Percentiles rank a stretch among this genome's conserved stretches.
Evolutionary conservation across 1,140 invertebrate genomes (phyloP).

Genomic region (Hycleus phaleratus): DNA sequence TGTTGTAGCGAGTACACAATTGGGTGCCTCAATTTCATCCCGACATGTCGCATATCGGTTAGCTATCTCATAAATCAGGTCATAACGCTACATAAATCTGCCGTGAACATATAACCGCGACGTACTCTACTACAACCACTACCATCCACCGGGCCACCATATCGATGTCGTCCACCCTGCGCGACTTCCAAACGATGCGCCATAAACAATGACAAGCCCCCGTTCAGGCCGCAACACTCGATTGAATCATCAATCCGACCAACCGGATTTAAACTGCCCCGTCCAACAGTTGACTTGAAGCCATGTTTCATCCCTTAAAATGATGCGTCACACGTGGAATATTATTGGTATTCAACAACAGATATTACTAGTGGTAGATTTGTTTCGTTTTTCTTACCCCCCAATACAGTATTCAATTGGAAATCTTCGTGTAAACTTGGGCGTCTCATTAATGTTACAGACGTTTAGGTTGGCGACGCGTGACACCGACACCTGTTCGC

Average conservation of each 20-base stretch:
- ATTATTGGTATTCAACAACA: too few species aligned
- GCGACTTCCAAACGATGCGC: too few species aligned
- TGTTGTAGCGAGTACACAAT: too few species aligned
- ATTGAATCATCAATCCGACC: slow-evolving; percentile 30
- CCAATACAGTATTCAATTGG: slow-evolving; percentile 3
- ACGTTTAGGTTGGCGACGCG: slow-evolving; percentile 8
- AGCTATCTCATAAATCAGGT: slow-evolving; percentile 33
- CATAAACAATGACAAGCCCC: slow-evolving; percentile 21
- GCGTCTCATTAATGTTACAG: slow-evolving; percentile 23
- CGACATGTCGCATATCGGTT: slow-evolving; percentile 23
- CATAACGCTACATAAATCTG: slow-evolving; percentile 38
- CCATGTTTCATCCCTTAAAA: too few species aligned
- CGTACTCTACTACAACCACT: too few species aligned
- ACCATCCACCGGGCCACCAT: too few species aligned
- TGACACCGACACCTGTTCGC: slow-evolving; percentile 29
- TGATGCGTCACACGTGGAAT: too few species aligned
- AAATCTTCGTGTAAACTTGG: slow-evolving; percentile 14
- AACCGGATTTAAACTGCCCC: slow-evolving; percentile 3
- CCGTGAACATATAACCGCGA: slow-evolving; percentile 29
- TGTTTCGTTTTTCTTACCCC: background rate
- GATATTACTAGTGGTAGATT: too few species aligned
- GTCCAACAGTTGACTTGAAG: too few species aligned
- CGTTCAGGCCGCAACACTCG: slow-evolving; percentile 19
- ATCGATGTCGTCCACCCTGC: too few species aligned
- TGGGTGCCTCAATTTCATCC: too few species aligned